Conservation (phyloP, 2,113 vertebrate species). For the Macrotus californicus region DNA sequence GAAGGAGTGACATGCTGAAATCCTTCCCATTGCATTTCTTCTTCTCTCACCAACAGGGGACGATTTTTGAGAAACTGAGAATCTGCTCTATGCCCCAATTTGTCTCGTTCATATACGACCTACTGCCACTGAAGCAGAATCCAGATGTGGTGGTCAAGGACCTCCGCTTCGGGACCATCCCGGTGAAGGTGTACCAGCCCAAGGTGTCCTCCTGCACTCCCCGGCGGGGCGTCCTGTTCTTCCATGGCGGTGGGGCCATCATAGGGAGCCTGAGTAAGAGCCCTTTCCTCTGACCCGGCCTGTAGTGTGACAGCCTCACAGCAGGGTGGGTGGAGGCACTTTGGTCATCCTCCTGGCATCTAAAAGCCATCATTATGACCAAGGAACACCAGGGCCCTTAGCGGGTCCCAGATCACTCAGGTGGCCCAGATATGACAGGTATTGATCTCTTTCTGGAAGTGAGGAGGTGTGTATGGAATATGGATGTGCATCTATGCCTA, state of each 20-base stretch:
- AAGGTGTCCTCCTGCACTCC: constrained; percentile 54
- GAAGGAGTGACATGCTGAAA: neutral
- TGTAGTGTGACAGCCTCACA: too few relatives aligned
- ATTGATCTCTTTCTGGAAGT: neutral
- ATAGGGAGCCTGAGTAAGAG: constrained; percentile 86
- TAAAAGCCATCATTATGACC: fast-evolving
- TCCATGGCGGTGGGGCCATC: constrained; percentile 86
- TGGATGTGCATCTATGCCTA: fast-evolving
- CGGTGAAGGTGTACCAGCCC: constrained; percentile 86
- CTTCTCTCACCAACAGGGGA: constrained; percentile 78
- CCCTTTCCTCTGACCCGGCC: fast-evolving
- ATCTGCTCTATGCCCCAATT: constrained; percentile 82
- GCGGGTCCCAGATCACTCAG: neutral
- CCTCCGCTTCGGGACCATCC: constrained; percentile 78
- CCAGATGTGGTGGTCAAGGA: constrained; percentile 79
- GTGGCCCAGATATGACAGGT: neutral
- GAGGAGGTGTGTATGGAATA: neutral
- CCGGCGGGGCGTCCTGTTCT: constrained; percentile 84
- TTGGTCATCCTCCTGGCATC: neutral
- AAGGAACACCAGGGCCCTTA: too few relatives aligned
- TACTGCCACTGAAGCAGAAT: constrained; percentile 39
- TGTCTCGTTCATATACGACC: constrained; percentile 72
- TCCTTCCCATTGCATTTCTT: neutral
- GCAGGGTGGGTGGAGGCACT: fast-evolving
- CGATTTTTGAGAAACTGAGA: constrained; percentile 82